Percentiles rank a stretch among this genome's conserved stretches.
Evolutionary conservation across 1,140 invertebrate genomes (phyloP).

Genomic region (Pogonognathellus flavescens): DNA sequence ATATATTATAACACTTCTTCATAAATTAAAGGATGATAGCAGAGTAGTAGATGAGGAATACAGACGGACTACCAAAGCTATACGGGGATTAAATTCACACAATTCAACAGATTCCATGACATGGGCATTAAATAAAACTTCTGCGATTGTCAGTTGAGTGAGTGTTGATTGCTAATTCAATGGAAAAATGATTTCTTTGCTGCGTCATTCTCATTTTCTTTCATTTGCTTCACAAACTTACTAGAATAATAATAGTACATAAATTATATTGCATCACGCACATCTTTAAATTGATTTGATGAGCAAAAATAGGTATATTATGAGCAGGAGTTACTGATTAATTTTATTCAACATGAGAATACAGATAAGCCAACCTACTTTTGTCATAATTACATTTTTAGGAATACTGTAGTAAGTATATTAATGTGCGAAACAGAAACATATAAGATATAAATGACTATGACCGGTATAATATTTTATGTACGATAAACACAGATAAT

Average conservation of each 20-base stretch:
- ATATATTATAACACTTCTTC: too few relatives aligned
- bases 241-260: background rate
- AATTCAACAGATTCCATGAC: conserved; percentile 16
- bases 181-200: conserved; percentile 15
- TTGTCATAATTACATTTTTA: conserved; percentile 3
- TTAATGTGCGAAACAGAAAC: too few relatives aligned
- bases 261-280: background rate
- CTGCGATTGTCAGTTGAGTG: background rate
- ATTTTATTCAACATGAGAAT: background rate
- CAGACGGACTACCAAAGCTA: too few relatives aligned
- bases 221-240: background rate
- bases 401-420: too few relatives aligned
- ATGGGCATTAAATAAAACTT: conserved; percentile 21
- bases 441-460: too few relatives aligned
- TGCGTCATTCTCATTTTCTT: conserved; percentile 31
- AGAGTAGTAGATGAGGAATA: too few relatives aligned
- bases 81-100: background rate
- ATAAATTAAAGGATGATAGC: too few relatives aligned
- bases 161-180: conserved; percentile 29
- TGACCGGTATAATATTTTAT: too few relatives aligned
- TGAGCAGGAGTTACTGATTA: conserved; percentile 25
- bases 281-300: conserved; percentile 8
- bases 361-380: background rate
- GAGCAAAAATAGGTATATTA: too few relatives aligned
- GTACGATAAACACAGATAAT: too few relatives aligned